Conservation (phyloP, 2,888 invertebrate genomes). For the Tromatobia lineatoria region DNA sequence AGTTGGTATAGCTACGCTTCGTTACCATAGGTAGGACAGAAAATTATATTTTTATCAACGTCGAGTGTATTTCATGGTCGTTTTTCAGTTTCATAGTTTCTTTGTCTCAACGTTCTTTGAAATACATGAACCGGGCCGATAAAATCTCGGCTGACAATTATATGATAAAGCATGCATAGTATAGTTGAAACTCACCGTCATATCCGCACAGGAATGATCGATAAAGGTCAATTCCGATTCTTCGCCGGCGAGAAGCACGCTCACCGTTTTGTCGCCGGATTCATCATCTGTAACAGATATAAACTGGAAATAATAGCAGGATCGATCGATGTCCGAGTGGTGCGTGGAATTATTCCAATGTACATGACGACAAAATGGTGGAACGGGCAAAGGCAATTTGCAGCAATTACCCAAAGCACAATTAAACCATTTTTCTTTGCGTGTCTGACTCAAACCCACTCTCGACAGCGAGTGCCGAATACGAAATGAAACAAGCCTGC, state of each 20-base stretch:
- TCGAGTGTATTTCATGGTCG: not conserved
- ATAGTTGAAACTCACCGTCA: slow-evolving; percentile 91
- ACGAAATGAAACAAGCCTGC: too few relatives aligned
- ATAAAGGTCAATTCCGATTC: slow-evolving; percentile 96
- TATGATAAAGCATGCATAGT: not conserved
- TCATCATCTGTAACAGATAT: slow-evolving; percentile 92
- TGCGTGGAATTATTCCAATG: slow-evolving; percentile 1
- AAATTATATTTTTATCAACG: slow-evolving; percentile 18
- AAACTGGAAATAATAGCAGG: not conserved
- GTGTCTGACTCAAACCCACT: not conserved
- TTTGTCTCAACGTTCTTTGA: not conserved
- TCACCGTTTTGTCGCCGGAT: slow-evolving; percentile 95
- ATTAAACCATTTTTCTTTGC: not conserved
- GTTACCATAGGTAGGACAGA: not conserved
- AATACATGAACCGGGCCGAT: not conserved
- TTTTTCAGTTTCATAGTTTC: slow-evolving; percentile 21
- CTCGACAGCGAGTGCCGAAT: not conserved
- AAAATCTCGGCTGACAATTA: not conserved
- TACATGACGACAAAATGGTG: not conserved
- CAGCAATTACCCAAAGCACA: not conserved
- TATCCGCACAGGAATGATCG: slow-evolving; percentile 95
- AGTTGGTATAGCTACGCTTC: not conserved
- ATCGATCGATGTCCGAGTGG: not conserved
- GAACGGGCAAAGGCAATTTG: not conserved
- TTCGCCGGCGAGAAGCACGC: slow-evolving; percentile 95